Conservation (phyloP, 1,140 invertebrate genomes). For the Heliothis virescens region DNA sequence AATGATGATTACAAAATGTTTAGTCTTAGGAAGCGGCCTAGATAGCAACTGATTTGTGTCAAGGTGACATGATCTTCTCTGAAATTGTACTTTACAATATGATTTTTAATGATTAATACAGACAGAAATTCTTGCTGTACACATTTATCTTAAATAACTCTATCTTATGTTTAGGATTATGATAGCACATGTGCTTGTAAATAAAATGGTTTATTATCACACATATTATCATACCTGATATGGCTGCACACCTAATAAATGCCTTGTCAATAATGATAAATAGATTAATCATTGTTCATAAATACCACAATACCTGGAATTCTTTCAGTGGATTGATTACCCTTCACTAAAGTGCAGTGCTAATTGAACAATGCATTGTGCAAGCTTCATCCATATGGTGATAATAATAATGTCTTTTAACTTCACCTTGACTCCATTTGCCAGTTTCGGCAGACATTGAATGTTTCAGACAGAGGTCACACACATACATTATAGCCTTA, state of each 20-base stretch:
- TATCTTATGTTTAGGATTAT: background rate
- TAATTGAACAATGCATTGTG: slow-evolving; percentile 19
- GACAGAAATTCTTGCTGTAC: background rate
- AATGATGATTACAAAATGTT: slow-evolving; percentile 4
- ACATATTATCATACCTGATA: background rate
- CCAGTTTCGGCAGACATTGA: slow-evolving; percentile 23
- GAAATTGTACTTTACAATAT: slow-evolving; percentile 22
- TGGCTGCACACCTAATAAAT: background rate
- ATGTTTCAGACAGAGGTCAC: slow-evolving; percentile 27
- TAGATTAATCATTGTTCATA: slow-evolving; percentile 15
- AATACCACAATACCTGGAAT: background rate
- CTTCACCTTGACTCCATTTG: slow-evolving; percentile 46
- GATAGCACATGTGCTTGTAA: background rate
- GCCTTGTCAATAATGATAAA: background rate
- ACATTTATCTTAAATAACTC: background rate
- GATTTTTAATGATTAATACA: slow-evolving; percentile 8
- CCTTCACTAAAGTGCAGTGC: slow-evolving; percentile 17
- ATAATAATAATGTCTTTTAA: slow-evolving; percentile 38
- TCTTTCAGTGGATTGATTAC: slow-evolving; percentile 1
- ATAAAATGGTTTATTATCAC: background rate
- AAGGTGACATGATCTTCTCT: slow-evolving; percentile 53
- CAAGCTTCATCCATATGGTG: slow-evolving; percentile 5
- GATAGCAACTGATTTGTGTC: slow-evolving; percentile 56
- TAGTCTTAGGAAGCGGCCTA: slow-evolving; percentile 42
- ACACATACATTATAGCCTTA: slow-evolving; percentile 14